Conservation (phyloP, 2,888 invertebrate species). For the Nebria brevicollis region DNA sequence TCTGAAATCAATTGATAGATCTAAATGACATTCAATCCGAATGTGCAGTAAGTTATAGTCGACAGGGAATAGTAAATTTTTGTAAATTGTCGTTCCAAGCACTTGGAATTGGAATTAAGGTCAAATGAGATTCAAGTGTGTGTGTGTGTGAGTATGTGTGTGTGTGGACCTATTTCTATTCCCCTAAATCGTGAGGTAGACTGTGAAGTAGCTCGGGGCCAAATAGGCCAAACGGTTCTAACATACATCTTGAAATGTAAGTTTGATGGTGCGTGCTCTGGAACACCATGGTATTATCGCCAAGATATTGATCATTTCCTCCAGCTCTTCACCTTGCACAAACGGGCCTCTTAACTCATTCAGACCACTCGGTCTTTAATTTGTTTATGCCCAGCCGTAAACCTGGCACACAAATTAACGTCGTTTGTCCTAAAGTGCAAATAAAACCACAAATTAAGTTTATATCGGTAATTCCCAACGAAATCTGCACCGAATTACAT, state of each 20-base stretch:
- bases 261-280: neutral
- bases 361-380: conserved; percentile 42
- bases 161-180: neutral
- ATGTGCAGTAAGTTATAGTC: too few species aligned
- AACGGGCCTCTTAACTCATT: neutral
- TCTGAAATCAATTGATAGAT: too few species aligned
- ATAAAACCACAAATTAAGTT: conserved; percentile 47
- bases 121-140: neutral
- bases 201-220: neutral
- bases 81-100: neutral
- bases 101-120: neutral
- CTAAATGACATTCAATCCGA: too few species aligned
- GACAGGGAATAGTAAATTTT: neutral
- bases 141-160: neutral
- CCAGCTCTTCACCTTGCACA: neutral
- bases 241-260: conserved; percentile 1
- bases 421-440: conserved; percentile 46
- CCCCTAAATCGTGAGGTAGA: neutral
- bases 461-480: conserved; percentile 46
- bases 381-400: conserved; percentile 44
- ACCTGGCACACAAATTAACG: conserved; percentile 47
- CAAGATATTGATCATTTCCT: neutral
- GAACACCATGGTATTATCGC: neutral
- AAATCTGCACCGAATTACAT: conserved; percentile 47
- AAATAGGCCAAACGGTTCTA: neutral